Base-by-base conservation (phyloP, 2,888 invertebrate genomes). In the Anoncus sp. region DNA sequence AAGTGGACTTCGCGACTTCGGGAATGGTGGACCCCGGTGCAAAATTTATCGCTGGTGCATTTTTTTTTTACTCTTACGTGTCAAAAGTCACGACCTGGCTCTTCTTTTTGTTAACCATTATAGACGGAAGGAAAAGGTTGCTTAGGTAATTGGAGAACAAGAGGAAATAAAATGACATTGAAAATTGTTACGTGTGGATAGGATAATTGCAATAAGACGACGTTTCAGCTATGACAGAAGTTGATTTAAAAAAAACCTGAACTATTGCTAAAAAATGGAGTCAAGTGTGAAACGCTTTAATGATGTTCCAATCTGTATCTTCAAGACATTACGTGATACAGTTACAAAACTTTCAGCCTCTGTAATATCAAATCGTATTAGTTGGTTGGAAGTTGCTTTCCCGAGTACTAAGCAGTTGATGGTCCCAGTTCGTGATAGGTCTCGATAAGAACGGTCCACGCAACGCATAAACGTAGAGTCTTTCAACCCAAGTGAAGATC, bases 31-130 rank as follows among this genome's bases (percentile, higher is more conserved):
- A 47, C 35, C 69, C 20, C 67, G n/a, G 31, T 45, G 18, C 35
- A 69, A 63, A 67, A 65, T 69, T 69, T 63, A 53, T 70, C 59
- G 65, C 60, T 62, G 12, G 51, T 45, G 40, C 22, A 31, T 38
- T 49, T 35, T 35, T 60, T 63, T 70, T 55, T 70, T 69, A 43
- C 18, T 51, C 24, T 35, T 51, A 24, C 47, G 59, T 45, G 57
- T 65, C 65, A 66, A 51, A 59, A 65, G 63, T 76, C 65, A 59
- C 49, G 53, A 70, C 59, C 40, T 24, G 7, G 45, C 31, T 69
- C 40, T 65, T 38, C 27, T 59, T 12, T 35, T 31, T n/a, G n/a
- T n/a, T n/a, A n/a, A 38, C 20, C 24, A 14, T 24, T 51, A 31
- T 62, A 47, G 62, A 62, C 16, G 35, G 6, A n/a, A 35, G 22